Percentiles rank a stretch among this genome's conserved stretches.
phyloP scores from a whole-genome alignment of 2,888 invertebrate genomes.

The Tiliacea citrago region DNA sequence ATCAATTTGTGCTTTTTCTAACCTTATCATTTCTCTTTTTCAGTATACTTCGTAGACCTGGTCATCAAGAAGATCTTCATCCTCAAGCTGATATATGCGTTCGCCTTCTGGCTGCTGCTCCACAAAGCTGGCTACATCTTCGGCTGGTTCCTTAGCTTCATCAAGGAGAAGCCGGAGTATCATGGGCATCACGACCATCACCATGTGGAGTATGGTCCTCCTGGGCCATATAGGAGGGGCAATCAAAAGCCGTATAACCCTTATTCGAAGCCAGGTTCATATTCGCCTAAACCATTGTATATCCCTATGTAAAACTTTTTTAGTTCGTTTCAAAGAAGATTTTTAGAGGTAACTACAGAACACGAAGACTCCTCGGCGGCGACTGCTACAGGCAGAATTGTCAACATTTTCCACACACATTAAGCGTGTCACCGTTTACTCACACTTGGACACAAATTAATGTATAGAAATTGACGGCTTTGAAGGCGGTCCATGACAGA shows the following conservation, averaged over 20 bases:
- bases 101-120: constrained; percentile 84
- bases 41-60: constrained; percentile 86
- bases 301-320: constrained; percentile 36
- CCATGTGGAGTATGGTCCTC: constrained; percentile 71
- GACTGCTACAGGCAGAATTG: too few relatives aligned
- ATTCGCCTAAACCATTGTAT: constrained; percentile 19
- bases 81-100: constrained; percentile 85
- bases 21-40: constrained; percentile 52
- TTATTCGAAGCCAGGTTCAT: constrained; percentile 54
- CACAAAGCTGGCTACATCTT: constrained; percentile 88
- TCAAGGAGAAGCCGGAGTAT: constrained; percentile 82
- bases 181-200: constrained; percentile 70
- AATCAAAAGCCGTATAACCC: constrained; percentile 55
- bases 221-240: constrained; percentile 65
- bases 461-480: too few relatives aligned
- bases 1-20: not conserved
- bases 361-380: too few relatives aligned
- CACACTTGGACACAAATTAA: too few relatives aligned
- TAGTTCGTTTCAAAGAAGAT: not conserved
- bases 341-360: too few relatives aligned
- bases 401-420: too few relatives aligned
- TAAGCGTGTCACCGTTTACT: too few relatives aligned
- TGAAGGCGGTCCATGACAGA: too few relatives aligned
- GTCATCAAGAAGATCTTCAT: constrained; percentile 86
- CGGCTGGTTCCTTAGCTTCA: constrained; percentile 83